Conservation (phyloP, 2,888 invertebrate genomes). For the Protophormia terraenovae region DNA sequence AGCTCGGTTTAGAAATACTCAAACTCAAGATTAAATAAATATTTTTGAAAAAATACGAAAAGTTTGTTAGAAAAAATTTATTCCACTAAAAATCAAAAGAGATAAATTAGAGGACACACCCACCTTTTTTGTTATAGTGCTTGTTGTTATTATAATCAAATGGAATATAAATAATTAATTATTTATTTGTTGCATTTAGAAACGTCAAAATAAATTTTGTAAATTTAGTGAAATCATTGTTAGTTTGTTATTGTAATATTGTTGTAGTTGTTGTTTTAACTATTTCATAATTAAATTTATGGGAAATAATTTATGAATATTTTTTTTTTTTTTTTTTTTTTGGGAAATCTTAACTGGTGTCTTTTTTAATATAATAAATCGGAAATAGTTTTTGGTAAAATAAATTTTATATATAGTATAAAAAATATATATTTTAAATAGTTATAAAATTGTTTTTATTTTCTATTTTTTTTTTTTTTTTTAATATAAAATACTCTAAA, state of each 20-base stretch:
- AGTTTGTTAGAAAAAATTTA: conserved; percentile 11
- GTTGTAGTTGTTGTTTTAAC: neutral
- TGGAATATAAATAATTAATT: neutral
- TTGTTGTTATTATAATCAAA: neutral
- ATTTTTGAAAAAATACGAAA: neutral
- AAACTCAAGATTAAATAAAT: conserved; percentile 16
- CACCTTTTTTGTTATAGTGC: conserved; percentile 18
- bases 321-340: conserved; percentile 14
- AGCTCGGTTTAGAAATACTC: neutral
- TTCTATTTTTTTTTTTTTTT: neutral
- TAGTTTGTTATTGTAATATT: too few relatives aligned
- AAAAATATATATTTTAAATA: too few relatives aligned
- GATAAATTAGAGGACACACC: conserved; percentile 54
- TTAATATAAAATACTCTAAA: neutral
- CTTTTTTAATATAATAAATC: too few relatives aligned
- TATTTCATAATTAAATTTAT: conserved; percentile 36
- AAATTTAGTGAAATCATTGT: neutral
- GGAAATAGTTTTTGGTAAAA: too few relatives aligned
- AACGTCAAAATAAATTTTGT: neutral
- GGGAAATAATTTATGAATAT: conserved; percentile 29
- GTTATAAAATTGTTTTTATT: too few relatives aligned
- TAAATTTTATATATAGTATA: too few relatives aligned
- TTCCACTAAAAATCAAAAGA: neutral
- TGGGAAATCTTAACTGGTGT: neutral
- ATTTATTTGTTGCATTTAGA: neutral